Evolutionary conservation across 2,113 vertebrate species (phyloP).

Genomic region (Lagenorhynchus albirostris): DNA sequence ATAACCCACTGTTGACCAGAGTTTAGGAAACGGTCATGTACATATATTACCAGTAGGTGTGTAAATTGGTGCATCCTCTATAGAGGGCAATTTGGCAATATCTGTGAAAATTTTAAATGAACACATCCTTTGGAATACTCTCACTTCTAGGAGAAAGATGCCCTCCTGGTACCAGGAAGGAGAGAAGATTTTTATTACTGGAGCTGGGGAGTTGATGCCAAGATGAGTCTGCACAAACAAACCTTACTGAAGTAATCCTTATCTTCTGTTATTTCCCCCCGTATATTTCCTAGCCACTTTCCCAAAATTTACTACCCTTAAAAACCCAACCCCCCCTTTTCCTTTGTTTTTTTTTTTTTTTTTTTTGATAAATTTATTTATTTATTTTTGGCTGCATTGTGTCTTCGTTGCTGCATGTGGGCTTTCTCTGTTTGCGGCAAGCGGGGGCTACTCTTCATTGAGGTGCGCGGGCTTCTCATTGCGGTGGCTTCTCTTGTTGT

Average conservation of each 20-base stretch:
- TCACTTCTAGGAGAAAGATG: background rate
- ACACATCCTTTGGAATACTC: background rate
- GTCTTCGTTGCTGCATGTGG: no score
- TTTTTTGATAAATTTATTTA: no score
- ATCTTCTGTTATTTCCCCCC: background rate
- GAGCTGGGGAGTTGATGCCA: background rate
- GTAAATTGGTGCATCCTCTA: background rate
- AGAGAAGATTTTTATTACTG: background rate
- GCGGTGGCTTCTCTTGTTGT: no score
- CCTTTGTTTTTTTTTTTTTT: background rate
- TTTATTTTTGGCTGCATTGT: no score
- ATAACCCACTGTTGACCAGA: background rate
- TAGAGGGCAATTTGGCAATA: background rate
- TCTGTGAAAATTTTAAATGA: background rate
- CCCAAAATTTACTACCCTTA: background rate
- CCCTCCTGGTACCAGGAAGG: background rate
- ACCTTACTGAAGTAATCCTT: background rate
- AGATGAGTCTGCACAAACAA: background rate
- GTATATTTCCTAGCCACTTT: background rate
- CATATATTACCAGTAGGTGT: background rate
- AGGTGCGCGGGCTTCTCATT: no score
- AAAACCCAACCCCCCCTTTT: background rate
- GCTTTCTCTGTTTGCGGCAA: no score
- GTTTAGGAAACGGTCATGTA: background rate
- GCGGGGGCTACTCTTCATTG: no score